These are phyloP conservation scores for Bradypodion pumilum DNA, from an alignment of 2,797 vertebrate species.

Conservation along the genomic window DNA sequence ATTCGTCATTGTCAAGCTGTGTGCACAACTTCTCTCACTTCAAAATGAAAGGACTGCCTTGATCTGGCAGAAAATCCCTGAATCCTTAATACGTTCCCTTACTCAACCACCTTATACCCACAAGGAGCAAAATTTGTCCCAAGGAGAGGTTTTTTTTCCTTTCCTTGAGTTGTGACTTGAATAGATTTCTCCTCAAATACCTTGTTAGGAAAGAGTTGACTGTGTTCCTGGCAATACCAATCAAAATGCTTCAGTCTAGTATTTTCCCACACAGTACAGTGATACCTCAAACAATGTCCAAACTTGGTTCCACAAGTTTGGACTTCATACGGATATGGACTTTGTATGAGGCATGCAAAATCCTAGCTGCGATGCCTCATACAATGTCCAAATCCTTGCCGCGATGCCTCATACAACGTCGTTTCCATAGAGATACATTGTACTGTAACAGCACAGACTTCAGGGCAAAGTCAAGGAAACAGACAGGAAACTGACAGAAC, in stretches of 20 bases:
- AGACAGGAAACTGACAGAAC: too few relatives aligned
- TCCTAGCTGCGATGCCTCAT: too few relatives aligned
- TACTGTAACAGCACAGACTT: too few relatives aligned
- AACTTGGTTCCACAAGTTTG: too few relatives aligned
- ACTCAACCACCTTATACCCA: neutral
- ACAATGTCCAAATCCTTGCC: too few relatives aligned
- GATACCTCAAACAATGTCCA: too few relatives aligned
- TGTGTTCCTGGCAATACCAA: neutral
- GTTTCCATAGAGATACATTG: too few relatives aligned
- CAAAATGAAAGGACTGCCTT: neutral
- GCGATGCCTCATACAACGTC: too few relatives aligned
- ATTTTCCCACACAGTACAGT: neutral
- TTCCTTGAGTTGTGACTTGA: too few relatives aligned
- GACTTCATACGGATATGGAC: too few relatives aligned
- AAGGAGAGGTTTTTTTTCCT: rapidly evolving
- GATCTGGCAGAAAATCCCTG: neutral
- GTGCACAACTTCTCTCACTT: neutral
- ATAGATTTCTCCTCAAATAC: neutral
- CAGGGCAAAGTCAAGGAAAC: too few relatives aligned
- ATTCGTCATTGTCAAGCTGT: neutral
- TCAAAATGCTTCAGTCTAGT: neutral
- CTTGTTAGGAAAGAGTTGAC: neutral
- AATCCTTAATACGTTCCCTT: neutral
- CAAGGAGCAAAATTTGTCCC: neutral
- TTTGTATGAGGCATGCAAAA: too few relatives aligned